These are phyloP conservation scores for Anser cygnoides DNA, from an alignment of 2,113 vertebrate species.

Conservation along the genomic window DNA sequence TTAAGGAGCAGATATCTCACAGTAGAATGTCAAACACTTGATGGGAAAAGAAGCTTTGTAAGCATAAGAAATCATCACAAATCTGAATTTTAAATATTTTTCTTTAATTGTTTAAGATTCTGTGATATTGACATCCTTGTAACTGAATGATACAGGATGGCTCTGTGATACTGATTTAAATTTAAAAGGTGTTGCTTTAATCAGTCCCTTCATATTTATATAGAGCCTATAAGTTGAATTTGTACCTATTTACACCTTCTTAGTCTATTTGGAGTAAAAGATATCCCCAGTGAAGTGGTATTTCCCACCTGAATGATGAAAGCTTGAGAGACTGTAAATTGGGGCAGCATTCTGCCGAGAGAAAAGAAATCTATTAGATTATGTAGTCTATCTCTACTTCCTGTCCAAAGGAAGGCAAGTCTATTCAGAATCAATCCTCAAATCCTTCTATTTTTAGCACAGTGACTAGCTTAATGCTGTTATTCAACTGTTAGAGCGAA, in stretches of 20 bases:
- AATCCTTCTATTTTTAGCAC: slow-evolving; percentile 26
- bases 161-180: not conserved
- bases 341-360: not conserved
- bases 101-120: not conserved
- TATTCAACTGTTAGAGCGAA: not conserved
- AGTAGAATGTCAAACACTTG: not conserved
- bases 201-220: not conserved
- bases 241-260: not conserved
- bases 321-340: not conserved
- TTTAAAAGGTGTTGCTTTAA: not conserved
- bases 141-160: not conserved
- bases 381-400: not conserved
- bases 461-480: not conserved
- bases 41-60: not conserved
- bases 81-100: not conserved
- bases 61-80: not conserved
- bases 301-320: not conserved
- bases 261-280: not conserved
- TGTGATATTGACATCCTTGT: not conserved
- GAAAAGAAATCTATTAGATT: slow-evolving; percentile 14
- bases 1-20: not conserved
- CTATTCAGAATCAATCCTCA: slow-evolving; percentile 38
- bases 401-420: not conserved
- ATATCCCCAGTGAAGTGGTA: not conserved
- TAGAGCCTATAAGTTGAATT: not conserved